Evolutionary conservation across 2,797 vertebrate genomes (phyloP).

Genomic region (Sebastes taczanowskii): DNA sequence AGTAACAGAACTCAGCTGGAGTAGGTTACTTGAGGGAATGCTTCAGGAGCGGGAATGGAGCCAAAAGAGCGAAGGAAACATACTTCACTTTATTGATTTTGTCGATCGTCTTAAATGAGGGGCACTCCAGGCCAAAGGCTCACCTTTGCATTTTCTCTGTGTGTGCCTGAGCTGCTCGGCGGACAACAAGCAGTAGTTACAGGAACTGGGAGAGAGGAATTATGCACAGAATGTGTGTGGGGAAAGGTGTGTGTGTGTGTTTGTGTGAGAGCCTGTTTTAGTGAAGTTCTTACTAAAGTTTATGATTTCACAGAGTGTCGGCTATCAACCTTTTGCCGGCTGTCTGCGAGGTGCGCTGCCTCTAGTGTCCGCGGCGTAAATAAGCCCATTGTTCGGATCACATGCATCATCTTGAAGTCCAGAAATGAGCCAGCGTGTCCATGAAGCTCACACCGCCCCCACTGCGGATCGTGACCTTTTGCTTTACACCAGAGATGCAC

Average conservation of each 20-base stretch:
- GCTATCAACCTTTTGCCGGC: conserved; percentile 1
- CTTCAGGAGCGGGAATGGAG: conserved; percentile 73
- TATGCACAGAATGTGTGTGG: conserved; percentile 2
- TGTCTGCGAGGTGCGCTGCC: background rate
- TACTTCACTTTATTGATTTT: conserved; percentile 88
- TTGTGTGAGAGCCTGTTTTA: background rate
- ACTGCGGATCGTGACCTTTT: conserved; percentile 56
- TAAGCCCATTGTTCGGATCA: conserved; percentile 40
- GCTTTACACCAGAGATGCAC: conserved; percentile 60
- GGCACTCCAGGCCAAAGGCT: conserved; percentile 82
- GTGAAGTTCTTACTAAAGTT: conserved; percentile 12
- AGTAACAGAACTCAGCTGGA: conserved; percentile 81
- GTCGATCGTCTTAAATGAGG: conserved; percentile 87
- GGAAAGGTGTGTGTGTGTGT: background rate
- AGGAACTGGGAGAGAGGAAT: conserved; percentile 19
- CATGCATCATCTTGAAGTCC: conserved; percentile 56
- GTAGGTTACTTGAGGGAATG: conserved; percentile 73
- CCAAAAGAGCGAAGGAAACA: conserved; percentile 80
- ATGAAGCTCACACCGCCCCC: conserved; percentile 25
- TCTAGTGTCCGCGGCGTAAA: conserved; percentile 9
- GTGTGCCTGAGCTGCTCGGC: conserved; percentile 42
- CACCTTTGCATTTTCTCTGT: conserved; percentile 74
- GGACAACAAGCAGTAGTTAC: conserved; percentile 56
- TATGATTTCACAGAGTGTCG: conserved; percentile 5
- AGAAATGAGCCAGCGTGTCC: conserved; percentile 21